These are phyloP conservation scores for Eurystomus gularis DNA, from an alignment of 2,113 vertebrate species.

Conservation along the genomic window DNA sequence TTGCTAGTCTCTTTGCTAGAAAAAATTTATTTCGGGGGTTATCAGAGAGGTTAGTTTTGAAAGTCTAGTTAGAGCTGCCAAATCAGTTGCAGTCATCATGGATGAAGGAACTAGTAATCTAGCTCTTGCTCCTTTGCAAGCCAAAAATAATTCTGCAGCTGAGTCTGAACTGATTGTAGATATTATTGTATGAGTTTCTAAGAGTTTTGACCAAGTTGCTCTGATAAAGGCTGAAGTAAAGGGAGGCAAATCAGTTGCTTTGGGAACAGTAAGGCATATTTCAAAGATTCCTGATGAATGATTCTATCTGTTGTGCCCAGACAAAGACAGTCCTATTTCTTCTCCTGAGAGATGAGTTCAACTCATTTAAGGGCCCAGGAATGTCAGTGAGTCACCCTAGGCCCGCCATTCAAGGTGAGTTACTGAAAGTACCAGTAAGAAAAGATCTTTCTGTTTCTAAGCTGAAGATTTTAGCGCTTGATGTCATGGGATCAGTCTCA, in stretches of 20 bases:
- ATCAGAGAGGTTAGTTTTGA: constrained; percentile 41
- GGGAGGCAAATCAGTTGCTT: constrained; percentile 19
- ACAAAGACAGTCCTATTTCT: constrained; percentile 43
- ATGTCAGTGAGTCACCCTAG: constrained; percentile 36
- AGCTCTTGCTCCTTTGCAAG: neutral
- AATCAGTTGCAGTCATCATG: constrained; percentile 38
- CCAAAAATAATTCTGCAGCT: constrained; percentile 57
- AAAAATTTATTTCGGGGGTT: constrained; percentile 16
- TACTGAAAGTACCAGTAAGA: constrained; percentile 16
- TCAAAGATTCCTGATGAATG: constrained; percentile 47
- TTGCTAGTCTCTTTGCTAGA: constrained; percentile 14
- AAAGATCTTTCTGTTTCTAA: constrained; percentile 19
- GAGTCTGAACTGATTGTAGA: constrained; percentile 39
- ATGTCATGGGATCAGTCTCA: neutral
- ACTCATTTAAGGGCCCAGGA: constrained; percentile 28
- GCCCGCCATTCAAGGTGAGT: constrained; percentile 28
- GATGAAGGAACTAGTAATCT: constrained; percentile 23
- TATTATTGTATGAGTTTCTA: constrained; percentile 33
- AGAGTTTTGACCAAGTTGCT: constrained; percentile 36
- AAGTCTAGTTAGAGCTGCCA: constrained; percentile 27
- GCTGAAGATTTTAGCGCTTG: constrained; percentile 8
- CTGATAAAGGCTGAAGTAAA: constrained; percentile 50
- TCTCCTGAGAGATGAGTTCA: constrained; percentile 57
- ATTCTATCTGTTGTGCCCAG: constrained; percentile 39
- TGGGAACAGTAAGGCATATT: constrained; percentile 39